Evolutionary conservation across 2,888 invertebrate genomes (phyloP), one percentile per base, ranked within the genome.

Genomic region (Watsonalla binaria): DNA sequence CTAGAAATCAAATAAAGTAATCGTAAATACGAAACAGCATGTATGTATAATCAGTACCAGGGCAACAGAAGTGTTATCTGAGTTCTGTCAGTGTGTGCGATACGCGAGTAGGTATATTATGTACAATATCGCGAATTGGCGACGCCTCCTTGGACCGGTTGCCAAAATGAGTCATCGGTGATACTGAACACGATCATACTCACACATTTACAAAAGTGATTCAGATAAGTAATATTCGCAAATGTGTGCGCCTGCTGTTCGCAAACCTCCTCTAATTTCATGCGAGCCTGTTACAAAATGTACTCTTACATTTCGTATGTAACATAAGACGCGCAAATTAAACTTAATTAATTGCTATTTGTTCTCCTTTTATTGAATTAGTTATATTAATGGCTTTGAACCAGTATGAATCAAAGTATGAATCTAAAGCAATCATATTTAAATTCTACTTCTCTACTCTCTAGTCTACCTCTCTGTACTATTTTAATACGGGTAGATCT

Each of bases 121-220:
- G 63, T 62, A 56, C 42, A 11, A 42, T 62, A 80, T 80, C 80
- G 74, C 70, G 69, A 81, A 82, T 79, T 73, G 81, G 82, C 72
- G 70, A 80, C 90, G 86, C 90, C 90, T 80, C 67, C 80, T 76
- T 71, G 70, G 71, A 82, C 81, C 76, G 76, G 78, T 83, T 84
- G 85, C 86, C 83, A 88, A 87, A 86, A 86, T 83, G 80, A 84
- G 68, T 86, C 81, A 86, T 68, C 67, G 60, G n/a, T 48, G 47
- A 35, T 49, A 42, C 42, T 65, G 69, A 70, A 67, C 65, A 45
- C 51, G 62, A 55, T 62, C 62, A 66, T 55, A 66, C 62, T 59
- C 63, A 67, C 66, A 61, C 59, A 54, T 48, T 53, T 53, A 54
- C 57, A 56, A 56, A 61, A 54, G 53, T 54, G 46, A 51, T 24